Evolutionary conservation across 2,113 vertebrate genomes (phyloP).

Genomic region (Hyperoodon ampullatus): DNA sequence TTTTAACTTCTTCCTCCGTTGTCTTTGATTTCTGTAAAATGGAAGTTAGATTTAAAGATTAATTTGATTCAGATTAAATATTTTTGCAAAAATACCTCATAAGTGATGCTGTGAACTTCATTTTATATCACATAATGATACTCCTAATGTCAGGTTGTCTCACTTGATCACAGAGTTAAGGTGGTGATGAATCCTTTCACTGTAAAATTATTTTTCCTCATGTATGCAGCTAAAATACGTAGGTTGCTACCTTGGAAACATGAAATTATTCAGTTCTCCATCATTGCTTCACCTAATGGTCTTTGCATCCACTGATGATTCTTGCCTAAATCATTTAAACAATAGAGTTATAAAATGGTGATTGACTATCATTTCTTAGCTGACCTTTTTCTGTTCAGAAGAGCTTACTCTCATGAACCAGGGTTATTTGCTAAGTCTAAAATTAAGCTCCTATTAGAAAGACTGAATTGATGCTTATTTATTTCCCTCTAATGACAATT

Average conservation of each 20-base stretch:
- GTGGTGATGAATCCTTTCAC: background rate
- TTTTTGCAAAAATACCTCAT: background rate
- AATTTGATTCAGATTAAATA: background rate
- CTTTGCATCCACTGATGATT: background rate
- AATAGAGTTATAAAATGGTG: background rate
- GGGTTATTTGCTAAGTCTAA: background rate
- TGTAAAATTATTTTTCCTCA: background rate
- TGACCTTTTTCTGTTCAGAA: background rate
- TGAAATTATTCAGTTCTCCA: background rate
- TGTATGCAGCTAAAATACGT: background rate
- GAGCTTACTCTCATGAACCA: background rate
- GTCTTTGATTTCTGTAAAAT: background rate
- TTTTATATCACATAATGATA: background rate
- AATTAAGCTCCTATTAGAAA: background rate
- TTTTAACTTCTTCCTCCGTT: background rate
- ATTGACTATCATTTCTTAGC: background rate
- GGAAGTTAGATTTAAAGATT: background rate
- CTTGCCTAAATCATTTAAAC: background rate
- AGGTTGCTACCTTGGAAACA: background rate
- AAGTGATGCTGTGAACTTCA: background rate
- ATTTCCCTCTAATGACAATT: background rate
- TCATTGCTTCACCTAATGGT: background rate
- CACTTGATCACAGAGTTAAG: background rate
- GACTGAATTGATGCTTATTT: background rate
- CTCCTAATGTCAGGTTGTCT: background rate